phyloP scores from a whole-genome alignment of 2,113 vertebrate genomes.

The Lathamus discolor region DNA sequence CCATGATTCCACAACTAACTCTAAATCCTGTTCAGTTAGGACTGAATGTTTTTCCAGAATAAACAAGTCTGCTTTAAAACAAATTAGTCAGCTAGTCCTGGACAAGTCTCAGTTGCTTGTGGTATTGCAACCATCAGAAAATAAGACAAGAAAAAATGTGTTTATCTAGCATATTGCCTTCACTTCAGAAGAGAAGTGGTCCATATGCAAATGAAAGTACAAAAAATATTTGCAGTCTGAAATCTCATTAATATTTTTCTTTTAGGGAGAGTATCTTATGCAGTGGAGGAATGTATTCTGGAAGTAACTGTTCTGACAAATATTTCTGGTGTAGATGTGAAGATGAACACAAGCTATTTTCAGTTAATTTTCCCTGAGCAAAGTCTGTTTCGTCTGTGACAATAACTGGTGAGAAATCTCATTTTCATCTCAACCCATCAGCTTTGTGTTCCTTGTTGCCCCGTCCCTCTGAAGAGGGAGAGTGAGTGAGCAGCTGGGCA shows the following conservation, averaged over 20 bases:
- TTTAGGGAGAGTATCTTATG: neutral
- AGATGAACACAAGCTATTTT: neutral
- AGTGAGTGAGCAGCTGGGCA: neutral
- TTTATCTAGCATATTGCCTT: neutral
- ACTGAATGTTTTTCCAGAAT: neutral
- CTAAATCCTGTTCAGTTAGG: neutral
- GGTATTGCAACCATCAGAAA: neutral
- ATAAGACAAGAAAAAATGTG: neutral
- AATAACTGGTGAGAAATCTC: neutral
- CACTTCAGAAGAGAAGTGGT: neutral
- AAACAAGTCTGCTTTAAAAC: neutral
- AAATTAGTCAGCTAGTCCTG: neutral
- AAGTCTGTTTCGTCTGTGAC: neutral
- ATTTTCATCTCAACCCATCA: neutral
- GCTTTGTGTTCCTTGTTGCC: neutral
- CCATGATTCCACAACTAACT: neutral
- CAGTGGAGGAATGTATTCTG: neutral
- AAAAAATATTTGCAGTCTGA: neutral
- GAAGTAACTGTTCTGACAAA: neutral
- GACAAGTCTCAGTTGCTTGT: neutral
- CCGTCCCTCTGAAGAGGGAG: neutral
- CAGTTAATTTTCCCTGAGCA: neutral
- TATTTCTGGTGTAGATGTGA: neutral
- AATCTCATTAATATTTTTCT: neutral
- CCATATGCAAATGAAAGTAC: neutral